These are phyloP conservation scores for Cyrtonyx montezumae DNA, from an alignment of 2,113 vertebrate species.

Conservation along the genomic window DNA sequence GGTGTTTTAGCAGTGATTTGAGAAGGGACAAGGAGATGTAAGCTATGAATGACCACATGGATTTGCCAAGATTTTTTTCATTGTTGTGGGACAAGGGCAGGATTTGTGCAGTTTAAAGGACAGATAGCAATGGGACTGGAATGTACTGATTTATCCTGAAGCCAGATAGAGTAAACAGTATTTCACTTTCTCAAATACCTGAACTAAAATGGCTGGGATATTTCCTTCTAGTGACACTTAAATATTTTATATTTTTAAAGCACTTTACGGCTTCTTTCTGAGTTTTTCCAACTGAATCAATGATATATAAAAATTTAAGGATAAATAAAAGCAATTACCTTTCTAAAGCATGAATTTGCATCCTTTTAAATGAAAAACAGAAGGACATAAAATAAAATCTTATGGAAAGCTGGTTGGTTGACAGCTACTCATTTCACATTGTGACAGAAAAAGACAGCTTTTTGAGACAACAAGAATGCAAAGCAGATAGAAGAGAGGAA, in stretches of 20 bases:
- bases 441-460: not conserved
- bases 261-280: not conserved
- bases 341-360: not conserved
- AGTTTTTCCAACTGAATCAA: slow-evolving; percentile 17
- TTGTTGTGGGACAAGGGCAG: not conserved
- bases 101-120: slow-evolving; percentile 62
- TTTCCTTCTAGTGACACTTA: not conserved
- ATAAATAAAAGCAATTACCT: not conserved
- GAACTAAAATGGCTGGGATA: not conserved
- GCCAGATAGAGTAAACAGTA: slow-evolving; percentile 43
- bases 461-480: not conserved
- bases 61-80: slow-evolving; percentile 29
- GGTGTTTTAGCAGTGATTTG: slow-evolving; percentile 2
- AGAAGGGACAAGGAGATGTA: slow-evolving; percentile 16
- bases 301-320: not conserved
- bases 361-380: not conserved
- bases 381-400: not conserved
- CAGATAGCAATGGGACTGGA: slow-evolving; percentile 54
- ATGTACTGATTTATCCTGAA: slow-evolving; percentile 57
- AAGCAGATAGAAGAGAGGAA: not conserved
- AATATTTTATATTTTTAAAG: not conserved
- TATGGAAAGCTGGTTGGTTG: slow-evolving; percentile 1
- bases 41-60: not conserved
- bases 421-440: not conserved
- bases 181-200: not conserved